Evolutionary conservation across 1,140 invertebrate species (phyloP), one percentile per base, ranked within the genome.

Genomic region (Zaprionus ornatus): DNA sequence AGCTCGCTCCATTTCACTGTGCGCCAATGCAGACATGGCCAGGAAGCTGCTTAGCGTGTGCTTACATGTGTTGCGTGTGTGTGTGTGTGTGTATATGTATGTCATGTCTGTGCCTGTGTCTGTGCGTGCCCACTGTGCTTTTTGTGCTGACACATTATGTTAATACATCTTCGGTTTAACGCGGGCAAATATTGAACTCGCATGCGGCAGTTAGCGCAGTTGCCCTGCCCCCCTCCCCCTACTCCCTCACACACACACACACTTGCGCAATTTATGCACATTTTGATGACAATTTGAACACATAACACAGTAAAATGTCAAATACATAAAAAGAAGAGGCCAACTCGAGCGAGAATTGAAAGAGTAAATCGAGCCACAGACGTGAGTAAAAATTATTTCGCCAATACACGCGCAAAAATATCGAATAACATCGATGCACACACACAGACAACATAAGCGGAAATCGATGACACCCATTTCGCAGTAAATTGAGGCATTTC

Each of bases 391-490:
- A 87, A 87, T 86, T 80, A 87, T 87, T 88, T 88, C 84, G 67
- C 66, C 64, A 83, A 59, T 48, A 79, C 59, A 67, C 35, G 25
- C 67, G 76, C 50, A 77, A 68, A 74, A 64, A 72, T 74, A 82
- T 82, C 80, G 50, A 79, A 82, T 82, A 78, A 74, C 77, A 70
- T 50, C 57, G 25, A 52, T 19, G 35, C 71, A 82, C 80, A 60
- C 61, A 54, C 54, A 67, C 21, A 32, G 29, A 27, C 35, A 19
- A 68, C 68, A 50, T 74, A 84, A 85, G 82, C 84, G 84, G 84
- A 88, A 88, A 88, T 88, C 84, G 85, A 88, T 87, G 84, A 88
- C 84, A 74, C 80, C 84, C 84, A 87, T 87, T 87, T 87, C 83
- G 85, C 77, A 78, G 84, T 87, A 90, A 87, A 87, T 87, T 87